These are phyloP conservation scores for Bambusicola thoracicus DNA, from an alignment of 2,113 vertebrate species.

Conservation along the genomic window DNA sequence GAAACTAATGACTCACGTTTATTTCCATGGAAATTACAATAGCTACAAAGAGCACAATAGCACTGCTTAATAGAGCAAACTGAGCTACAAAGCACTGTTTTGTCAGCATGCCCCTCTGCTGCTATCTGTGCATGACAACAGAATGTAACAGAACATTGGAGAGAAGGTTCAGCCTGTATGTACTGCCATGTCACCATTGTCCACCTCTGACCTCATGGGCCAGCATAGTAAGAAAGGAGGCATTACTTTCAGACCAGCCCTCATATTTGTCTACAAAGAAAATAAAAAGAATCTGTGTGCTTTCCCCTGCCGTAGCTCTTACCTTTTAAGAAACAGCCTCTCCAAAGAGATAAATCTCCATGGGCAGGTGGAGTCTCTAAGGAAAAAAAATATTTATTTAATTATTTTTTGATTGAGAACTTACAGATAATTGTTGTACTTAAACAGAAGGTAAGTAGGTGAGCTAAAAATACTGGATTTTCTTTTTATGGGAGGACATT, in stretches of 20 bases:
- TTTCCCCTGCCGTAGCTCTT: not conserved
- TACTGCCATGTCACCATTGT: no score
- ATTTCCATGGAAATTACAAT: not conserved
- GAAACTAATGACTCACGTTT: not conserved
- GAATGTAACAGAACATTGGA: no score
- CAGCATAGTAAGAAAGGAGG: no score
- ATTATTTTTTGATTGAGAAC: no score
- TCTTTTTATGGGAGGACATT: no score
- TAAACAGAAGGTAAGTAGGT: no score
- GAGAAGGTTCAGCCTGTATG: no score
- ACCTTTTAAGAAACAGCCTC: not conserved
- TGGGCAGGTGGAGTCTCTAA: not conserved
- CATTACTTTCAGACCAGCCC: no score
- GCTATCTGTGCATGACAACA: no score
- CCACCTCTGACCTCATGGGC: not conserved
- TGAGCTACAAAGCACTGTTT: not conserved
- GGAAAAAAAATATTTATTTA: no score
- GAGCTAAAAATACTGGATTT: no score
- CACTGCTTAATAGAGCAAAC: not conserved
- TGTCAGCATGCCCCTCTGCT: not conserved
- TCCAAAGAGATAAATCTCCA: not conserved
- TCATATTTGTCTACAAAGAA: not conserved
- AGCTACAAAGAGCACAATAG: not conserved
- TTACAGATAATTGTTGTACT: no score
- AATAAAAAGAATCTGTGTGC: not conserved